These are phyloP conservation scores for Pseudorasbora parva DNA, from an alignment of 2,113 vertebrate genomes.

Conservation along the genomic window DNA sequence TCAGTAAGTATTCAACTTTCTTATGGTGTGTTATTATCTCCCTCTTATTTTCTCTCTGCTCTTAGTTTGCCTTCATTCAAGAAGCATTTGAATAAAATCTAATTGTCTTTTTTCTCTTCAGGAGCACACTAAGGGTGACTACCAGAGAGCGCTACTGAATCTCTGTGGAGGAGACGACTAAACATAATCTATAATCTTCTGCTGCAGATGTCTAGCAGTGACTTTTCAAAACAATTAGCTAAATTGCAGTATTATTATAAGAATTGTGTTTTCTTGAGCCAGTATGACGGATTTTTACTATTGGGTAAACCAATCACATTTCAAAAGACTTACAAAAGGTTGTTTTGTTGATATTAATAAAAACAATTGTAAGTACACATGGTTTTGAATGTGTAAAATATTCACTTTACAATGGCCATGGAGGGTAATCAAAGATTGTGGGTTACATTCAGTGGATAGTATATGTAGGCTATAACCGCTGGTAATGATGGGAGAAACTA, in stretches of 20 bases:
- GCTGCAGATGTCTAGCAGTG: not conserved
- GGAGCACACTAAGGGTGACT: conserved; percentile 97
- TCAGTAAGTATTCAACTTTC: conserved; percentile 71
- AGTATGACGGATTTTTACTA: not conserved
- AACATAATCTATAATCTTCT: conserved; percentile 47
- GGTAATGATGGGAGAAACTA: too few species aligned
- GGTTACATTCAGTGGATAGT: too few species aligned
- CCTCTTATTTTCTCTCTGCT: not conserved
- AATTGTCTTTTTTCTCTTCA: conserved; percentile 64
- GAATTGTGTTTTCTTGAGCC: not conserved
- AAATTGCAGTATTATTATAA: conserved; percentile 16
- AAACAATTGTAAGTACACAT: not conserved
- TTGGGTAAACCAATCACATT: not conserved
- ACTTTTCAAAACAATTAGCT: not conserved
- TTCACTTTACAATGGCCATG: too few species aligned
- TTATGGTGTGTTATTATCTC: not conserved
- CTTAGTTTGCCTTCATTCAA: not conserved
- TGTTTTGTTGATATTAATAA: not conserved
- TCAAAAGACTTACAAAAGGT: not conserved
- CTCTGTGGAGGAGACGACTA: conserved; percentile 90
- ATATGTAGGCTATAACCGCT: too few species aligned
- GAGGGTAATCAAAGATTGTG: too few species aligned
- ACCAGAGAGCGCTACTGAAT: conserved; percentile 89
- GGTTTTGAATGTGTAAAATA: not conserved
- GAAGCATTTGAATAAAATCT: not conserved